These are phyloP conservation scores for Eufriesea mexicana DNA, from an alignment of 1,140 invertebrate species.

Conservation along the genomic window DNA sequence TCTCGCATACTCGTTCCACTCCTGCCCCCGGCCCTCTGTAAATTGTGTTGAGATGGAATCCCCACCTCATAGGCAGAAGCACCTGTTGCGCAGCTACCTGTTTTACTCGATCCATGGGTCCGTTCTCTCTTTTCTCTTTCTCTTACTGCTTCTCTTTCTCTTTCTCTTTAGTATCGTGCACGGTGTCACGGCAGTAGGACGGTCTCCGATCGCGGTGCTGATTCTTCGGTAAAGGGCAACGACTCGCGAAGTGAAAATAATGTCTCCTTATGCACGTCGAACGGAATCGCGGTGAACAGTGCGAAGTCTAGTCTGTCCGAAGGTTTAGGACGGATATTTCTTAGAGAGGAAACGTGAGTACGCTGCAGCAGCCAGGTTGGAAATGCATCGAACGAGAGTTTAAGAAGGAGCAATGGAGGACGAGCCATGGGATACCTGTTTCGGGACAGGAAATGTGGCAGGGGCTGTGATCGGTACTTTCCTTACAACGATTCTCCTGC, in stretches of 20 bases:
- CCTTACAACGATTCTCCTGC: slow-evolving; percentile 79
- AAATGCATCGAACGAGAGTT: slow-evolving; percentile 57
- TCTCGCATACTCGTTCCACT: slow-evolving; percentile 22
- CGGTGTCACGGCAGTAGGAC: slow-evolving; percentile 65
- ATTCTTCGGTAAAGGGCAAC: slow-evolving; percentile 44
- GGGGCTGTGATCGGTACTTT: slow-evolving; percentile 84
- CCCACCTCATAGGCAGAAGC: slow-evolving; percentile 69
- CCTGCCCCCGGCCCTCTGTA: background rate
- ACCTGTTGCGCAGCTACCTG: slow-evolving; percentile 80
- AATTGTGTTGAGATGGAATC: slow-evolving; percentile 33
- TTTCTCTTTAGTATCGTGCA: slow-evolving; percentile 65
- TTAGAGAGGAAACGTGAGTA: slow-evolving; percentile 10
- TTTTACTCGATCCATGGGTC: slow-evolving; percentile 69
- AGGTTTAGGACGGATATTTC: background rate
- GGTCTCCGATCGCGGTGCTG: slow-evolving; percentile 24
- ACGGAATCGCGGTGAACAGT: slow-evolving; percentile 15
- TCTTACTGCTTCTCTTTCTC: slow-evolving; percentile 47
- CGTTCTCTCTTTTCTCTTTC: slow-evolving; percentile 58
- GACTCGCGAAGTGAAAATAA: slow-evolving; percentile 38
- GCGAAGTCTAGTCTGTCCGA: background rate
- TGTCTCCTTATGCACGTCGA: slow-evolving; percentile 34
- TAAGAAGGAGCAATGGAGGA: slow-evolving; percentile 66
- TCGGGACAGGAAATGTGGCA: slow-evolving; percentile 81
- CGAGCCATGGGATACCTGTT: slow-evolving; percentile 75
- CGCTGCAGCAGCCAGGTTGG: slow-evolving; percentile 14